Base-by-base conservation (phyloP, 1,140 invertebrate species). In the Hydropsyche tenuis region DNA sequence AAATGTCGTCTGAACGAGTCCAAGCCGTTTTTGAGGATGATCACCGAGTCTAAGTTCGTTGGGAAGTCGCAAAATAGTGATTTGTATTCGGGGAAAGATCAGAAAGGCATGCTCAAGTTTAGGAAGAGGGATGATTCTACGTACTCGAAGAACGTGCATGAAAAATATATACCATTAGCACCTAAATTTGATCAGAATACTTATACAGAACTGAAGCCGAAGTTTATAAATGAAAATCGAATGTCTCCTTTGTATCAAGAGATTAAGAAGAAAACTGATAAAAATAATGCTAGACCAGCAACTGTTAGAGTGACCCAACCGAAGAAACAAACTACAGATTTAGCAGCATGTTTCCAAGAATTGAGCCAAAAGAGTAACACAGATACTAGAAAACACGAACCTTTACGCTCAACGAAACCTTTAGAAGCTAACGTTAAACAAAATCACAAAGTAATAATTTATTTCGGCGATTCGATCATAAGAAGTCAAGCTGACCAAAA, bases 361-460 rank as follows among this genome's bases (percentile, higher is more conserved):
- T 73, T 85, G 43, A 80, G 74, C 69, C 83, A 43, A 80, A 85
- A 77, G 77, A 81, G 72, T 73, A 84, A 62, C 81, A 81, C 11
- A 82, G 76, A 82, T 2, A 11, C 12, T 22, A 73, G 25, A 63
- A 77, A 73, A 25, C 42, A 73, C 12, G 73, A 75, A 2, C 56
- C 69, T 3, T 60, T 63, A 11, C 25, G 46, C 1, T 45, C 42
- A 0, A 72, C 71, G 62, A 53, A 71, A 37, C 12, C 20, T 12
- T 5, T 22, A 25, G 5, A 18, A 12, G 73, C 72, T 7, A 73
- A 30, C n/a, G n/a, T 66, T 12, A 75, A 66, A 27, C 75, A 77
- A 77, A 85, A 83, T 51, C 90, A 91, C 75, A 90, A 89, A 82
- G 89, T 90, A 14, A 88, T 91, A 48, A 90, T 91, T 73, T 91